Percentiles rank a stretch among this genome's conserved stretches.
Evolutionary conservation across 2,888 invertebrate genomes (phyloP).

Genomic region (Platycheirus rosarum): DNA sequence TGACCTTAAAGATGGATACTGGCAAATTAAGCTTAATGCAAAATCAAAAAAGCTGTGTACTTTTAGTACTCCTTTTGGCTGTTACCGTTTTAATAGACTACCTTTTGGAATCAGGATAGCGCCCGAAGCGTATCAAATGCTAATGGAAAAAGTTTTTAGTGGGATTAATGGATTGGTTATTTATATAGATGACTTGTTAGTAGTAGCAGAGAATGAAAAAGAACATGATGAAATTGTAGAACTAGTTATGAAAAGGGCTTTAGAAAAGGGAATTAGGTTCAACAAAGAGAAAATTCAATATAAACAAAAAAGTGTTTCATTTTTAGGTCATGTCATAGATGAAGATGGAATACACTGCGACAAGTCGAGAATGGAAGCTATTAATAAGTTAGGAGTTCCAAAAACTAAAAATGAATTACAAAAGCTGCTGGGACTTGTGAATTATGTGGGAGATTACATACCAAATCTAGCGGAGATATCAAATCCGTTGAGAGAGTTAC

Average conservation of each 20-base stretch:
- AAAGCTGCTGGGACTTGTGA: no score
- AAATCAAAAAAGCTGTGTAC: conserved; percentile 3
- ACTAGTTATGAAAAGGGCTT: conserved; percentile 19
- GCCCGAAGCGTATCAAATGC: conserved; percentile 37
- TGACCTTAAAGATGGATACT: conserved; percentile 17
- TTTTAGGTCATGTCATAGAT: no score
- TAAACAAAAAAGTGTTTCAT: conserved; percentile 15
- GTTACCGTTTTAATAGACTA: conserved; percentile 33
- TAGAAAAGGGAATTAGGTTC: background rate
- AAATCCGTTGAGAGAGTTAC: no score
- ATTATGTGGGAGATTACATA: no score
- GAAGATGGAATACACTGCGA: no score
- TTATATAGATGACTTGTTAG: conserved; percentile 47
- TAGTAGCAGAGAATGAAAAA: conserved; percentile 40
- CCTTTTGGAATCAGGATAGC: conserved; percentile 38
- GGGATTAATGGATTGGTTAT: conserved; percentile 31
- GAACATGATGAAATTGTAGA: conserved; percentile 49
- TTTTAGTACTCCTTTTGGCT: conserved; percentile 35
- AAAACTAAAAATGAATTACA: no score
- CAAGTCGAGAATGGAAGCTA: no score
- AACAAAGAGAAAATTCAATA: conserved; percentile 40
- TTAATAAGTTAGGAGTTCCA: no score
- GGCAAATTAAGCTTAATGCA: conserved; percentile 14
- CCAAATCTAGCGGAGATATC: no score
- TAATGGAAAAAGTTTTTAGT: conserved; percentile 35